Conservation (phyloP, 2,113 vertebrate genomes). For the Myotis lucifugus region DNA sequence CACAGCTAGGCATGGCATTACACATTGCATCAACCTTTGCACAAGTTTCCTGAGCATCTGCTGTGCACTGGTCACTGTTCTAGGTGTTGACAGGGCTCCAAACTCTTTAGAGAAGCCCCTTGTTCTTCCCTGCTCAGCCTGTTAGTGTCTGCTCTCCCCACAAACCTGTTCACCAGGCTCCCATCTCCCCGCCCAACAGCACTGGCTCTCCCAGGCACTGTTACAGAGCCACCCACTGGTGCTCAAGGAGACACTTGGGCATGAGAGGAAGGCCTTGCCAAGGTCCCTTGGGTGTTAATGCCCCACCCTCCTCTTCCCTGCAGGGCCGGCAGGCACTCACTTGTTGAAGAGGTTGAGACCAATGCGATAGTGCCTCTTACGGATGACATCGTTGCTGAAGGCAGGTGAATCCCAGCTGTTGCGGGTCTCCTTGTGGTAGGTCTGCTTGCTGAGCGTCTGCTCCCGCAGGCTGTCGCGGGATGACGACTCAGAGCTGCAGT, state of each 20-base stretch:
- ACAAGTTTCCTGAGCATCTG: not conserved
- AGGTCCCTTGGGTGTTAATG: not conserved
- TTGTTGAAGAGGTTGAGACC: slow-evolving; percentile 99
- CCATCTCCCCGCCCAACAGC: not conserved
- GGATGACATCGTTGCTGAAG: slow-evolving; percentile 97
- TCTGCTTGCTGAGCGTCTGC: slow-evolving; percentile 97
- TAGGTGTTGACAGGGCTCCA: too few species aligned
- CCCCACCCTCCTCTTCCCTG: not conserved
- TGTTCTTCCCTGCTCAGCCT: not conserved
- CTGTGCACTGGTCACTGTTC: not conserved
- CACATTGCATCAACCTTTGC: not conserved
- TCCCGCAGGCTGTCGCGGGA: slow-evolving; percentile 96
- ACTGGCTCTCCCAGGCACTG: not conserved
- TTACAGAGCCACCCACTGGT: not conserved
- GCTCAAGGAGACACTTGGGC: not conserved
- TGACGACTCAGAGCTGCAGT: slow-evolving; percentile 97
- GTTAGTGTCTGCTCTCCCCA: not conserved
- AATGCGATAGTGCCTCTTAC: slow-evolving; percentile 97
- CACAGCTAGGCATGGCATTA: not conserved
- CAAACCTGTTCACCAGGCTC: not conserved
- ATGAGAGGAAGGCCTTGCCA: not conserved
- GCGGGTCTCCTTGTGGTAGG: slow-evolving; percentile 98
- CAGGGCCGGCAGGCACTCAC: slow-evolving; percentile 83
- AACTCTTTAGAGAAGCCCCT: not conserved
- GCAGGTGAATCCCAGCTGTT: slow-evolving; percentile 99